Base-by-base conservation (phyloP, 1,140 invertebrate species). In the Protaetia brevitarsis region DNA sequence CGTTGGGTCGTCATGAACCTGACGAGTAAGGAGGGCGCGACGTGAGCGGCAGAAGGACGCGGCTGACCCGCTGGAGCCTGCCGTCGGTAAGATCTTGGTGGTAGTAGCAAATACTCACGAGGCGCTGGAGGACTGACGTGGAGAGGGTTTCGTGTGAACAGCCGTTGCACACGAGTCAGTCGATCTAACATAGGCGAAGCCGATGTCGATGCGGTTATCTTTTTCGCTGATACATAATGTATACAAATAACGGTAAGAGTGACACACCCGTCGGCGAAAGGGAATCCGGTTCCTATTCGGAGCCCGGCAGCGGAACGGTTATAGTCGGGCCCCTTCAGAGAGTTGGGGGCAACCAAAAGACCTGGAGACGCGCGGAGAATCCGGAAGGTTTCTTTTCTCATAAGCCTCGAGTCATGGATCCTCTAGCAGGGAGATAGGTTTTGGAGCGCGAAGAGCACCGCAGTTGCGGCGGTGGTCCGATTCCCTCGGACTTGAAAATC, bases 141-240 rank as follows among this genome's bases (percentile, higher is more conserved):
- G 88, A 88, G 87, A 90, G 88, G 88, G 89, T 90, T 92, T 88
- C 89, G 86, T 88, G 89, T 89, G 85, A 91, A 92, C 89, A 90
- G 89, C 87, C 82, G 83, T 93, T 91, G 89, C 82, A 88, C 86
- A 88, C 87, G 88, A 88, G 88, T 91, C 82, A 91, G 89, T 91
- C 88, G 88, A 87, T 89, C 89, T 87, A 89, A 86, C 82, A 82
- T 82, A 85, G 81, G 83, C 82, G 84, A 88, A 82, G 79, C 80
- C 76, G 78, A 80, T 79, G 78, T 79, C 70, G 75, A 79, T 80
- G 78, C 84, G 87, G 87, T 7, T 5, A 19, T 34, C 7, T n/a
- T n/a, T n/a, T n/a, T n/a, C n/a, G n/a, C n/a, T n/a, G n/a, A n/a
- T 34, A 34, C 11, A 5, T 6, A 60, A 11, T 27, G 23, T 7